Percentiles rank a stretch among this genome's conserved stretches.
Conservation (phyloP, 1,140 invertebrate genomes). For the Nymphalis io region DNA sequence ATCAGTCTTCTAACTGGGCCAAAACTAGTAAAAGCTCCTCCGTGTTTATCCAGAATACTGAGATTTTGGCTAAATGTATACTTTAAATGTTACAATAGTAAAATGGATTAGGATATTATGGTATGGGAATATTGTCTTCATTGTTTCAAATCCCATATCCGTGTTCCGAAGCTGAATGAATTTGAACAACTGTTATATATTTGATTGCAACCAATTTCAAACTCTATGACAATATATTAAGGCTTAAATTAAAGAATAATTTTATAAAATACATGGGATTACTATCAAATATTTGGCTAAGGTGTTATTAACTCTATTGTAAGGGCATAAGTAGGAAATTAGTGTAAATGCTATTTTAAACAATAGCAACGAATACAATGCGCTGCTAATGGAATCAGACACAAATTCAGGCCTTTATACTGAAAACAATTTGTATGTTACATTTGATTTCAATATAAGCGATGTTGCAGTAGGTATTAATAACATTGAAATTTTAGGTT, state of each 20-base stretch:
- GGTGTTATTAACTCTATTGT: conserved; percentile 2
- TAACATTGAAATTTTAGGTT: not conserved
- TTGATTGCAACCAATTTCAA: not conserved
- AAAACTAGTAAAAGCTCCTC: too few species aligned
- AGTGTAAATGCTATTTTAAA: not conserved
- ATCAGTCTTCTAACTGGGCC: too few species aligned
- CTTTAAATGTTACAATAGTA: not conserved
- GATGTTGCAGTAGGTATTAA: not conserved
- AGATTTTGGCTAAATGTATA: not conserved
- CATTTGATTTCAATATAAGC: not conserved
- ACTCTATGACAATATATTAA: conserved; percentile 1
- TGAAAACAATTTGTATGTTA: conserved; percentile 16
- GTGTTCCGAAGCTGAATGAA: conserved; percentile 9
- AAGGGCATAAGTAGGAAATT: not conserved
- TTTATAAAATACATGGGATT: conserved; percentile 3
- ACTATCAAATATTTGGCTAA: not conserved
- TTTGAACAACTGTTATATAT: conserved; percentile 11
- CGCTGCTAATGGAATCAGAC: conserved; percentile 23
- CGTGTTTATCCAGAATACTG: not conserved
- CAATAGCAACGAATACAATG: conserved; percentile 20
- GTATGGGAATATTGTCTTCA: conserved; percentile 14
- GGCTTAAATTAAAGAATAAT: not conserved
- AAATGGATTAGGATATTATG: conserved; percentile 8
- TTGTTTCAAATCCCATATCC: conserved; percentile 20
- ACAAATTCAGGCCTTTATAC: conserved; percentile 17